Base-by-base conservation (phyloP, 2,113 vertebrate genomes). In the Corynorhinus townsendii region DNA sequence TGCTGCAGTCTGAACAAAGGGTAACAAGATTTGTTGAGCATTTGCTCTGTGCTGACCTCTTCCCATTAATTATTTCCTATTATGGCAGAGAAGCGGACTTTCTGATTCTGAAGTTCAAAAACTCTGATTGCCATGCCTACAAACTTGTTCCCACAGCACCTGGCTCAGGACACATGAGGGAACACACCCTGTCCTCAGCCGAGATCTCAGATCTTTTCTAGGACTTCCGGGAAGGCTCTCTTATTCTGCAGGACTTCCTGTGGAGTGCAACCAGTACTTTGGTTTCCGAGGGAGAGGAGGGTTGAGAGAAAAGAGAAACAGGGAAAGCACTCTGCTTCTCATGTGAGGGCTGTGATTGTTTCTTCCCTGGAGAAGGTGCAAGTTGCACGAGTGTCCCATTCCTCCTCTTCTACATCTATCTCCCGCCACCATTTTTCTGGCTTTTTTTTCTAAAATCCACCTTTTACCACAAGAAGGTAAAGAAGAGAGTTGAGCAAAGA, bases 321-420 rank as follows among this genome's bases (percentile, higher is more conserved):
- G 24, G 77, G 28, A n/a, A 75, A 90, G 43, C 33, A 40, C 4
- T 72, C 15, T 35, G 43, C 33, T 87, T 81, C 45, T 45, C n/a
- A 2, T 90, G 19, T 35, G 59, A 24, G 30, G 4, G 17, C 33
- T 40, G 9, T 2, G 7, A 68, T 20, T 14, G 19, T 89, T 93
- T 62, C 71, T 84, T 75, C 24, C 33, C 72, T 7, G 9, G 24
- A 93, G 71, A 49, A 86, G 59, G 38, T 2, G 69, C 17, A 35
- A 40, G n/a, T 16, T 56, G 10, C 14, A 20, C 0, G 4, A 52
- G n/a, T 47, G 17, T 11, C 20, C 11, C 24, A 0, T 68, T 52
- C 2, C 20, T 84, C 11, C 1, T 83, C n/a, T 82, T 68, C 49
- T 83, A 30, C 40, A 10, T 72, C 16, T 30, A 11, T 40, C 26